A percentile compares a stretch with the other conserved stretches of the same genome.
phyloP scores from a whole-genome alignment of 2,113 vertebrate species.

The Scytalopus superciliaris region DNA sequence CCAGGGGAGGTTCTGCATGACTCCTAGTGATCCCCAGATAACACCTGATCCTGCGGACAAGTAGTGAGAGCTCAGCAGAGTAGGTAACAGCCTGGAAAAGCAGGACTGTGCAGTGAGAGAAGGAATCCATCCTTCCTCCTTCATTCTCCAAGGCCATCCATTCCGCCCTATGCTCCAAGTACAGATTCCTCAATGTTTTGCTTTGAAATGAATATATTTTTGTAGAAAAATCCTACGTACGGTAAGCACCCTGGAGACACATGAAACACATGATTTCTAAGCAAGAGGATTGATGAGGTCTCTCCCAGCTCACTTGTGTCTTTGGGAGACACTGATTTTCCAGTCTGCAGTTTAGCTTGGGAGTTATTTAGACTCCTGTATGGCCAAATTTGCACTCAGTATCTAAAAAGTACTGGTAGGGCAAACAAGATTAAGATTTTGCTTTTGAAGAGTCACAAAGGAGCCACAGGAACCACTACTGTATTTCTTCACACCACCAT shows the following conservation, averaged over 20 bases:
- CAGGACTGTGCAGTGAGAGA: not conserved
- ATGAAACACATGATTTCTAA: not conserved
- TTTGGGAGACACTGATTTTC: not conserved
- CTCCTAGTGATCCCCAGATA: not conserved
- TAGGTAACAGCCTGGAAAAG: not conserved
- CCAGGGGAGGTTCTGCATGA: not conserved
- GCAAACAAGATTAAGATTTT: not conserved
- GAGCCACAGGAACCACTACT: not conserved
- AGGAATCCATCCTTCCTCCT: not conserved
- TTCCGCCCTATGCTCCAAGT: not conserved
- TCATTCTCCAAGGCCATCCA: not conserved
- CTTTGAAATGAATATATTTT: not conserved
- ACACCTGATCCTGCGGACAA: not conserved
- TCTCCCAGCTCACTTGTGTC: not conserved
- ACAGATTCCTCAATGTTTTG: not conserved
- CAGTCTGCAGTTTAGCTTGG: not conserved
- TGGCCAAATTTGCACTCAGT: not conserved
- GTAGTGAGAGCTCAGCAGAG: not conserved
- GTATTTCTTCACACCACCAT: not conserved
- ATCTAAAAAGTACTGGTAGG: not conserved
- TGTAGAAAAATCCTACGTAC: not conserved
- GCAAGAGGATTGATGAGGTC: not conserved
- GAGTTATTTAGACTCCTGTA: not conserved
- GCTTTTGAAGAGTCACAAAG: not conserved
- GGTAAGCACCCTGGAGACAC: not conserved